Conservation (phyloP, 2,888 invertebrate species). For the Drosophila stalkeri region DNA sequence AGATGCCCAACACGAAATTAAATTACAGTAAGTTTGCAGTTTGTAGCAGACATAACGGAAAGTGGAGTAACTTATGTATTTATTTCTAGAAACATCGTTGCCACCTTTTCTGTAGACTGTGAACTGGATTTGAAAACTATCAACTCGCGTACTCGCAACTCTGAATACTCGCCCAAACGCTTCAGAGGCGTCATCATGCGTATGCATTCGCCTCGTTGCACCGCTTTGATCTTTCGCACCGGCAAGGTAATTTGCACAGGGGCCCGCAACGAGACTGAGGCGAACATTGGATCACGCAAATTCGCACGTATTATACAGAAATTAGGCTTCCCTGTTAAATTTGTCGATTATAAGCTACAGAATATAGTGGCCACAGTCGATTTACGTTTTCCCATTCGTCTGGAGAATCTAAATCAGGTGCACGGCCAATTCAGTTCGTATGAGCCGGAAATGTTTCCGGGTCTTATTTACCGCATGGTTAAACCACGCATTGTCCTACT, state of each 20-base stretch:
- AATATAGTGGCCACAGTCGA: slow-evolving; percentile 92
- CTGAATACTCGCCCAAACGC: slow-evolving; percentile 93
- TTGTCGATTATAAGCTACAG: slow-evolving; percentile 91
- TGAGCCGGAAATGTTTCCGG: slow-evolving; percentile 99
- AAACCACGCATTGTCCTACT: slow-evolving; percentile 97
- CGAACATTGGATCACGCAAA: slow-evolving; percentile 91
- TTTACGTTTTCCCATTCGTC: slow-evolving; percentile 90
- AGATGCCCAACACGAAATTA: slow-evolving; percentile 88
- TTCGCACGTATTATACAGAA: slow-evolving; percentile 93
- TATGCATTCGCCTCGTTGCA: slow-evolving; percentile 91
- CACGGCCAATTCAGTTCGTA: slow-evolving; percentile 94
- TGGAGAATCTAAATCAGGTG: slow-evolving; percentile 90
- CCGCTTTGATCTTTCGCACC: slow-evolving; percentile 90
- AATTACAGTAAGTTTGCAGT: slow-evolving; percentile 87
- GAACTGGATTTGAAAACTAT: slow-evolving; percentile 90
- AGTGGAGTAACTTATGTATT: neutral
- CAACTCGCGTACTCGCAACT: slow-evolving; percentile 92
- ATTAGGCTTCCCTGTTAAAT: slow-evolving; percentile 91
- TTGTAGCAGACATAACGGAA: neutral
- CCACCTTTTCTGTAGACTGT: slow-evolving; percentile 91
- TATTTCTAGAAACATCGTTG: slow-evolving; percentile 90
- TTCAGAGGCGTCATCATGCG: slow-evolving; percentile 94
- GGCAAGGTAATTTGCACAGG: slow-evolving; percentile 94
- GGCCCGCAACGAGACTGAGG: slow-evolving; percentile 91
- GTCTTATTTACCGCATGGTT: slow-evolving; percentile 99